These are phyloP conservation scores for Lepisosteus oculatus DNA, from an alignment of 2,113 vertebrate genomes.

Conservation along the genomic window DNA sequence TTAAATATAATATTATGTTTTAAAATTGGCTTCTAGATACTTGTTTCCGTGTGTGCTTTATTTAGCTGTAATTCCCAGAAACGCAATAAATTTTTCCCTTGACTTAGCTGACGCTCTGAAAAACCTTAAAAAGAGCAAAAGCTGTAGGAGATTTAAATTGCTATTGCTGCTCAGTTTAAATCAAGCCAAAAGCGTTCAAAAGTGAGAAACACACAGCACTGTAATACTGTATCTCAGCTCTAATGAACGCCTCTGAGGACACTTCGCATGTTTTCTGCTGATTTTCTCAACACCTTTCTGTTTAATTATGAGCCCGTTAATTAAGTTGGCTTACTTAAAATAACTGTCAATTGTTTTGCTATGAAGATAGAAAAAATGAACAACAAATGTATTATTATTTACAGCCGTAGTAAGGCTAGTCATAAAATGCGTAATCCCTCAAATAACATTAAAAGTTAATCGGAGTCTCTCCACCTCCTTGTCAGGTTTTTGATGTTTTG, in stretches of 20 bases:
- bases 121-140: no score
- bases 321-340: not conserved
- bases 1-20: no score
- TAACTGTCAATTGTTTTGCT: not conserved
- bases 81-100: no score
- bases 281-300: conserved; percentile 7
- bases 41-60: no score
- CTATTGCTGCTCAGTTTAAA: no score
- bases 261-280: conserved; percentile 6
- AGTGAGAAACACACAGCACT: not conserved
- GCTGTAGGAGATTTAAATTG: no score
- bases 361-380: not conserved
- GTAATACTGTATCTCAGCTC: not conserved
- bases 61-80: no score
- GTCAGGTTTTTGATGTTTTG: not conserved
- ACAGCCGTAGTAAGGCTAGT: not conserved
- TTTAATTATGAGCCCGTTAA: not conserved
- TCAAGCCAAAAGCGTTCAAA: not conserved
- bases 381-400: not conserved
- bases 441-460: not conserved
- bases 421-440: not conserved
- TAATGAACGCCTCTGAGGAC: not conserved
- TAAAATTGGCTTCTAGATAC: no score
- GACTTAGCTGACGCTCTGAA: no score
- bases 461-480: not conserved